Percentiles rank a stretch among this genome's conserved stretches.
Evolutionary conservation across 2,113 vertebrate species (phyloP).

Genomic region (Forbesichthys papilliferus): DNA sequence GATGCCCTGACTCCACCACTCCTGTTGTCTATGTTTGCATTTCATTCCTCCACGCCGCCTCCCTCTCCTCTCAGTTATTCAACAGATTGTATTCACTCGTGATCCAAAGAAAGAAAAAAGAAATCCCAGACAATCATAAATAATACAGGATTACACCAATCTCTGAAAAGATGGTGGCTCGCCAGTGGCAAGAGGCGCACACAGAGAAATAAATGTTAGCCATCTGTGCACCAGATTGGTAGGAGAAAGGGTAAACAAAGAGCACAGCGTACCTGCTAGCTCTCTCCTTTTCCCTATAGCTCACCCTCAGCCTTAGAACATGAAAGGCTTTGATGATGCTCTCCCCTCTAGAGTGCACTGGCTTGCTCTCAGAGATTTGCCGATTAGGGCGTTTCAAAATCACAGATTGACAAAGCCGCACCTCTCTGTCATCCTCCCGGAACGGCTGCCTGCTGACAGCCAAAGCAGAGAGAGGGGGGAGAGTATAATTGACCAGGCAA

Average conservation of each 20-base stretch:
- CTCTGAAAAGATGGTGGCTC: slow-evolving; percentile 70
- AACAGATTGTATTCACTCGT: slow-evolving; percentile 80
- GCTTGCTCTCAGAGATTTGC: slow-evolving; percentile 55
- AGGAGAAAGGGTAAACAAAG: slow-evolving; percentile 77
- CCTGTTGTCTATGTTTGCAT: slow-evolving; percentile 71
- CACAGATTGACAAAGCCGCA: slow-evolving; percentile 63
- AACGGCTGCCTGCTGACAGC: slow-evolving; percentile 3
- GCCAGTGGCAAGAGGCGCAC: slow-evolving; percentile 70
- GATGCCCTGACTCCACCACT: slow-evolving; percentile 65
- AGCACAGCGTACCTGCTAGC: slow-evolving; percentile 73
- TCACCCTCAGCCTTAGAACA: slow-evolving; percentile 50
- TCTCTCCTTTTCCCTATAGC: slow-evolving; percentile 36
- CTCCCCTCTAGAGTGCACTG: slow-evolving; percentile 56
- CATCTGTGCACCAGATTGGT: slow-evolving; percentile 80
- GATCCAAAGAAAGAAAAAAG: slow-evolving; percentile 57
- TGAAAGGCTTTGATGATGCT: slow-evolving; percentile 67
- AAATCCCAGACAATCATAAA: slow-evolving; percentile 81
- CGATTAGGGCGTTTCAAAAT: slow-evolving; percentile 65
- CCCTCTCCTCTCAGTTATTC: slow-evolving; percentile 67
- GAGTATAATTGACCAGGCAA: slow-evolving; percentile 64
- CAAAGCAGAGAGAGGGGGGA: slow-evolving; percentile 39
- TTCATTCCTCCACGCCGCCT: slow-evolving; percentile 67
- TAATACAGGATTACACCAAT: slow-evolving; percentile 83
- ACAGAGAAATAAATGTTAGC: slow-evolving; percentile 79
- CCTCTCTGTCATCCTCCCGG: slow-evolving; percentile 67